Percentiles rank a stretch among this genome's conserved stretches.
These are phyloP conservation scores for Odobenus rosmarus DNA, from an alignment of 2,113 vertebrate genomes.

Conservation along the genomic window DNA sequence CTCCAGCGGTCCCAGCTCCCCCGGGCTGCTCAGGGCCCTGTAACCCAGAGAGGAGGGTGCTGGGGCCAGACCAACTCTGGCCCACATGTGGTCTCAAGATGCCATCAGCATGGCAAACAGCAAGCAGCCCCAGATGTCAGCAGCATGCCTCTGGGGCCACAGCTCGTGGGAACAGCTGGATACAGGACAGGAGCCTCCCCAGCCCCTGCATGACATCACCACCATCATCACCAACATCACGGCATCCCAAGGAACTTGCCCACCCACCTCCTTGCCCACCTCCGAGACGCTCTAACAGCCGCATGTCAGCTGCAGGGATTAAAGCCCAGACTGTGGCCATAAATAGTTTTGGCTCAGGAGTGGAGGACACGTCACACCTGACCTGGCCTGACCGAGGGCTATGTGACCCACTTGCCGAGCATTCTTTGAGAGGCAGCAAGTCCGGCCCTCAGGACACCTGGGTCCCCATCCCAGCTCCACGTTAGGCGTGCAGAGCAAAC, in stretches of 20 bases:
- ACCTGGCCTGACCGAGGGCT: neutral
- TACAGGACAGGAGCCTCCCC: neutral
- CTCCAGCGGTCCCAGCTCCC: neutral
- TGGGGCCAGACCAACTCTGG: neutral
- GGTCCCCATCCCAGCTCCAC: neutral
- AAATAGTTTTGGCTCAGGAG: constrained; percentile 34
- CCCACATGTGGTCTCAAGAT: constrained; percentile 76
- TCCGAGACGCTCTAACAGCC: neutral
- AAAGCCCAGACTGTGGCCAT: neutral
- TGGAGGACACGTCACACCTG: neutral
- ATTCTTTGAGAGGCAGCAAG: neutral
- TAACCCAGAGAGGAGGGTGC: neutral
- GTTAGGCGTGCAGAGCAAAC: neutral
- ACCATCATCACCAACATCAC: neutral
- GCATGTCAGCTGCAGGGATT: neutral
- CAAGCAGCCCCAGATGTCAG: constrained; percentile 60
- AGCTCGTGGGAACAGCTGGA: constrained; percentile 16
- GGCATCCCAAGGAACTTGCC: neutral
- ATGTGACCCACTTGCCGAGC: neutral
- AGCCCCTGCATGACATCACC: neutral
- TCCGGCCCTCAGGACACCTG: neutral
- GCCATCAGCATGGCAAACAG: neutral
- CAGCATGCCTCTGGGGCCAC: constrained; percentile 30
- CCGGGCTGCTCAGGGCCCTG: neutral
- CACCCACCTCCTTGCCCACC: neutral